Base-by-base conservation (phyloP, 2,888 invertebrate genomes). In the Dryocosmus kuriphilus region DNA sequence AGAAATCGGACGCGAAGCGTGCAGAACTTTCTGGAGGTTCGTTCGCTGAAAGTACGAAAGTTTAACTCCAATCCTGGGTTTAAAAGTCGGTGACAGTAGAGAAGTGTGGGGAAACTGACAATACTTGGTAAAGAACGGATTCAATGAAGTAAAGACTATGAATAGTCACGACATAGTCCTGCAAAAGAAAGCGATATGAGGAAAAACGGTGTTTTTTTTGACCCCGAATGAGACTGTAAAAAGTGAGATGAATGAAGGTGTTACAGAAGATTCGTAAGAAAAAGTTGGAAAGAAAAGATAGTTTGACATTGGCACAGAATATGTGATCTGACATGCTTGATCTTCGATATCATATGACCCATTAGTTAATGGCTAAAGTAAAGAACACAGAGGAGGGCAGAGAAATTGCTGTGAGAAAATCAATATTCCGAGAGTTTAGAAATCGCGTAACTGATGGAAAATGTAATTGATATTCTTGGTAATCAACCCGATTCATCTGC, bases 401-500 rank as follows among this genome's bases (percentile, higher is more conserved):
- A 74, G 79, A 81, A 63, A 73, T 51, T 46, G 78, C n/a, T n/a
- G n/a, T n/a, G 35, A 74, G 76, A 46, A 46, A 76, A 55, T 75
- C 77, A 78, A 73, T n/a, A 81, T 79, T 65, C 35, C 76, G 63
- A 79, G 35, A 65, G 27, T 67, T 7, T 67, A 3, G 19, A 71
- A n/a, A n/a, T n/a, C 32, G 19, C 71, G 19, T 32, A n/a, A n/a
- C 51, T 4, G 71, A 71, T n/a, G 30, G 19, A 30, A 71, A 51
- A 51, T 51, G 32, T n/a, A n/a, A n/a, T n/a, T 5, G 35, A 63
- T 35, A 4, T 63, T n/a, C n/a, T n/a, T n/a, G n/a, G n/a, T 3
- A 35, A 35, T 51, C n/a, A n/a, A n/a, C n/a, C n/a, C n/a, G 32
- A 51, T 30, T 30, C 51, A 41, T n/a, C 30, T 3, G 6, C 51